Evolutionary conservation across 2,113 vertebrate species (phyloP).

Genomic region (Tamias sibiricus): DNA sequence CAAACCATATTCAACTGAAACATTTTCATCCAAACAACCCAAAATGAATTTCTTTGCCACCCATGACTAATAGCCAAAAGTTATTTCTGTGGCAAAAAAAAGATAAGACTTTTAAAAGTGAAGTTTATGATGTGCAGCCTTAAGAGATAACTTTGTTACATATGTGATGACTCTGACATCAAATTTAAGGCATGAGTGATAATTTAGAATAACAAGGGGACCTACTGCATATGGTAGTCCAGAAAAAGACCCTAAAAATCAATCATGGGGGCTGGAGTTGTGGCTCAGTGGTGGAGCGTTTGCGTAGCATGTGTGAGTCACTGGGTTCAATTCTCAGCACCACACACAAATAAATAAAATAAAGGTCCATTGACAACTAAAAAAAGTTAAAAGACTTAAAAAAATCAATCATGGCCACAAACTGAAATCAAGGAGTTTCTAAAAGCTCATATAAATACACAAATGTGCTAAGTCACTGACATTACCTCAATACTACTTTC

Average conservation of each 20-base stretch:
- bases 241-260: slow-evolving; percentile 22
- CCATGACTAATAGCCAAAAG: slow-evolving; percentile 68
- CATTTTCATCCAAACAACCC: slow-evolving; percentile 59
- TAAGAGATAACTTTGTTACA: slow-evolving; percentile 74
- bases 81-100: slow-evolving; percentile 74
- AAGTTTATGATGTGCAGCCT: slow-evolving; percentile 55
- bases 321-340: no score
- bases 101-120: slow-evolving; percentile 77
- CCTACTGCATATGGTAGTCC: neutral
- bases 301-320: no score
- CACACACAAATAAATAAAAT: no score
- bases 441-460: neutral
- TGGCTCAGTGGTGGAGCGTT: no score
- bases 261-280: no score
- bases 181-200: slow-evolving; percentile 23
- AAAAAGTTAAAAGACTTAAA: neutral
- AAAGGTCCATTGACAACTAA: no score
- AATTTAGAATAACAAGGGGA: slow-evolving; percentile 47
- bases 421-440: neutral
- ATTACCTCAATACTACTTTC: slow-evolving; percentile 33
- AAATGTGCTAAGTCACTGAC: slow-evolving; percentile 11
- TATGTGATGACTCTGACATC: slow-evolving; percentile 48
- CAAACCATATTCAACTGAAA: slow-evolving; percentile 36
- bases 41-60: slow-evolving; percentile 72
- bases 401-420: slow-evolving; percentile 18